Evolutionary conservation across 2,797 vertebrate genomes (phyloP), one percentile per base, ranked within the genome.

Genomic region (Zenarchopterus dispar): DNA sequence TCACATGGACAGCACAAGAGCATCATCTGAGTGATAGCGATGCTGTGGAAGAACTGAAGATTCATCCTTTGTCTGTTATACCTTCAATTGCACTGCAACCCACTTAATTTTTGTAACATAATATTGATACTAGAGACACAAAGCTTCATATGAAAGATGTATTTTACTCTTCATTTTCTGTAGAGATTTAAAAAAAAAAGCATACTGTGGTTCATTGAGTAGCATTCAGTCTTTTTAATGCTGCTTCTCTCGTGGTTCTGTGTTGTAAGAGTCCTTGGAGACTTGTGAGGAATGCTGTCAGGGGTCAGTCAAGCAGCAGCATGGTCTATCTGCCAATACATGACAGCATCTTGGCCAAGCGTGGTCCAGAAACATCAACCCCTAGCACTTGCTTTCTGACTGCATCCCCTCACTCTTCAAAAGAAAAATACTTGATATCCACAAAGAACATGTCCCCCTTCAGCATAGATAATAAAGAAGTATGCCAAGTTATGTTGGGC

Each of bases 341-440:
- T 70, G 76, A 82, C 73, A 75, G 71, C 62, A 78, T 85, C 65
- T 90, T 89, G 80, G 82, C 81, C 72, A 45, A 21, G 41, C 3
- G 0, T 17, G 4, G 46, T 56, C 48, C 17, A 67, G 48, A 70
- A 77, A 74, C 76, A 64, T 86, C 74, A 75, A 61, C 53, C 44
- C 10, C 16, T 60, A 62, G 52, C 69, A 53, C 49, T 41, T 41
- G 47, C 62, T 78, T 59, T 66, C 42, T 77, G 72, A 75, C 55
- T 49, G 18, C 52, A 19, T 58, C 53, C 17, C 52, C 57, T 5
- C 0, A 58, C 55, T 58, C 52, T 45, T 57, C 26, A n/a, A 23
- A 78, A 75, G 46, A 47, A 79, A 19, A 23, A 72, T 42, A 3
- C 6, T 66, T 63, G 74, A 75, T 44, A 70, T 79, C 56, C 61